Conservation (phyloP, 2,113 vertebrate species). For the Toxotes jaculatrix region DNA sequence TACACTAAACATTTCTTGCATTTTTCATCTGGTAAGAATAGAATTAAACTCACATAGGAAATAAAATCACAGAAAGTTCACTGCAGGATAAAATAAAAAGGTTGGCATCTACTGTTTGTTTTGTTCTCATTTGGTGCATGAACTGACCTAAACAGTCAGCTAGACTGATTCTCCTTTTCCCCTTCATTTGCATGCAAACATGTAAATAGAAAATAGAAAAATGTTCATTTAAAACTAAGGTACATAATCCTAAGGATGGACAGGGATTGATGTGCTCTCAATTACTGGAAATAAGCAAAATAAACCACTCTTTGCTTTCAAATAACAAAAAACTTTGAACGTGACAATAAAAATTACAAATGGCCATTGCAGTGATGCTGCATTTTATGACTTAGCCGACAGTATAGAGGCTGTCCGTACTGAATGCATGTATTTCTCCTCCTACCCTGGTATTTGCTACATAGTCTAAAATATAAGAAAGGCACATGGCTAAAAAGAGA, state of each 20-base stretch:
- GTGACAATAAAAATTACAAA: not conserved
- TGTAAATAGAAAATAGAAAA: too few relatives aligned
- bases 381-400: not conserved
- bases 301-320: not conserved
- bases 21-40: not conserved
- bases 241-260: not conserved
- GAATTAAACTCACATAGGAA: not conserved
- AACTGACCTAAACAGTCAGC: too few relatives aligned
- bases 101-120: too few relatives aligned
- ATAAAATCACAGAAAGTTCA: not conserved
- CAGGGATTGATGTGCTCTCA: not conserved
- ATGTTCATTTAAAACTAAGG: not conserved
- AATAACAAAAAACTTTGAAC: not conserved
- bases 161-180: too few relatives aligned
- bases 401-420: not conserved
- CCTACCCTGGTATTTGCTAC: not conserved
- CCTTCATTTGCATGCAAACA: too few relatives aligned
- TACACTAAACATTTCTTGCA: not conserved
- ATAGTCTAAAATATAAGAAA: not conserved
- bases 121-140: too few relatives aligned
- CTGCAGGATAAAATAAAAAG: too few relatives aligned
- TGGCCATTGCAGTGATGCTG: not conserved
- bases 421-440: not conserved
- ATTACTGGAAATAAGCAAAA: too few relatives aligned
- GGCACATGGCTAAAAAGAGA: not conserved